These are phyloP conservation scores for Tautogolabrus adspersus DNA, from an alignment of 2,113 vertebrate species.

Conservation along the genomic window DNA sequence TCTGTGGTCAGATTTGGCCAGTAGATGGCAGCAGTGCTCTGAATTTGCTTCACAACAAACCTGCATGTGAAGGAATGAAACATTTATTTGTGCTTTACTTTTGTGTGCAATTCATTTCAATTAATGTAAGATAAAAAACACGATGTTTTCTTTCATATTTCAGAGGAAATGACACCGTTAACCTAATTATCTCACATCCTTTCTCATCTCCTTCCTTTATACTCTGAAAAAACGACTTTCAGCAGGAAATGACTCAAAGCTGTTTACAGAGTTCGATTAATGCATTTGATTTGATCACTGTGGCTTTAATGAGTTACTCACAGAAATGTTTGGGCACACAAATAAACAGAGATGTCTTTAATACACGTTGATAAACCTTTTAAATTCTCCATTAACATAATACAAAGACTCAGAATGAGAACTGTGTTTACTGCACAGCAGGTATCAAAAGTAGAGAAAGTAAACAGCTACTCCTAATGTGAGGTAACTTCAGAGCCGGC, in stretches of 20 bases:
- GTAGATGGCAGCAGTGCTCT: conserved; percentile 80
- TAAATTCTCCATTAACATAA: too few species aligned
- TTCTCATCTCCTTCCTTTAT: conserved; percentile 5
- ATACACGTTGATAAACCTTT: too few species aligned
- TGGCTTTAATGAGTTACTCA: neutral
- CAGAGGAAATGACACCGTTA: conserved; percentile 54
- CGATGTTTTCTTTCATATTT: conserved; percentile 11
- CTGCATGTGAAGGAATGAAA: conserved; percentile 37
- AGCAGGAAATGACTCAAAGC: conserved; percentile 56
- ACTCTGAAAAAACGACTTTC: conserved; percentile 3
- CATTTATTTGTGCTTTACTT: conserved; percentile 5
- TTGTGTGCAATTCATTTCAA: neutral
- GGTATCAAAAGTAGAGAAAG: too few species aligned
- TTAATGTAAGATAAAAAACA: conserved; percentile 5
- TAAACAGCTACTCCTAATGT: too few species aligned
- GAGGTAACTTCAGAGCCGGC: too few species aligned
- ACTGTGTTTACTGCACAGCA: too few species aligned
- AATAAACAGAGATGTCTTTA: neutral
- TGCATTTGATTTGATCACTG: neutral
- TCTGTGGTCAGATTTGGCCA: conserved; percentile 35
- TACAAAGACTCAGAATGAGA: too few species aligned
- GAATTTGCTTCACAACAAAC: conserved; percentile 33
- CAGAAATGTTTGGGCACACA: neutral
- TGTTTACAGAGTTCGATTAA: neutral
- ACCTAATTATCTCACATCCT: conserved; percentile 57